Percentiles rank a stretch among this genome's conserved stretches.
Conservation (phyloP, 1,140 invertebrate species). For the Cydia pomonella region DNA sequence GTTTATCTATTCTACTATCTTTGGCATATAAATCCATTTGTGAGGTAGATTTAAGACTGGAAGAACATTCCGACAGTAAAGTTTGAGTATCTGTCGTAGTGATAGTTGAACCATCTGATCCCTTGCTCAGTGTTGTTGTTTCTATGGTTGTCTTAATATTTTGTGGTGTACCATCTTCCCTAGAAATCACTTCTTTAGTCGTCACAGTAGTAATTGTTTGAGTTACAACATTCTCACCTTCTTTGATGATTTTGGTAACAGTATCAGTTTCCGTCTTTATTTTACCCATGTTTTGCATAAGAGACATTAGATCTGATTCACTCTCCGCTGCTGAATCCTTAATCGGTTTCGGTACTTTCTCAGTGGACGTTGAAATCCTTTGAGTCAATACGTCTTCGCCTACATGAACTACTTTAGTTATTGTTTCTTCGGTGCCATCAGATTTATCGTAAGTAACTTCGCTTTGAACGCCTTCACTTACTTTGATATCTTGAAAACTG, state of each 20-base stretch:
- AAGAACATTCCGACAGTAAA: slow-evolving; percentile 78
- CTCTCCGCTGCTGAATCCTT: slow-evolving; percentile 53
- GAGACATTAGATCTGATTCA: slow-evolving; percentile 58
- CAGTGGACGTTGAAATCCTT: slow-evolving; percentile 78
- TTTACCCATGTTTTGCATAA: slow-evolving; percentile 78
- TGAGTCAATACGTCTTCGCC: slow-evolving; percentile 78
- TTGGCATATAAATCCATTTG: slow-evolving; percentile 67
- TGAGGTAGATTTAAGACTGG: slow-evolving; percentile 75
- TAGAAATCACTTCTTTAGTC: slow-evolving; percentile 78
- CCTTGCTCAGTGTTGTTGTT: slow-evolving; percentile 78
- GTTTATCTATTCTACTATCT: slow-evolving; percentile 53
- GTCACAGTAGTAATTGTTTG: slow-evolving; percentile 79
- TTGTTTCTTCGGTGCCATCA: slow-evolving; percentile 70
- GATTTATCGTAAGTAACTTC: slow-evolving; percentile 71
- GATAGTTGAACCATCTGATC: slow-evolving; percentile 74
- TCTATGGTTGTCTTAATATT: slow-evolving; percentile 81
- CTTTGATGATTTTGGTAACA: slow-evolving; percentile 79
- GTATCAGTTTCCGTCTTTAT: slow-evolving; percentile 80
- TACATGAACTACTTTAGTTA: slow-evolving; percentile 77
- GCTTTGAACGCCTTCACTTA: slow-evolving; percentile 71
- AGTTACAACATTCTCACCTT: slow-evolving; percentile 78
- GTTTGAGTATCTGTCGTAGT: slow-evolving; percentile 78
- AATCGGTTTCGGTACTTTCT: slow-evolving; percentile 68
- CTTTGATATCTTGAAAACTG: slow-evolving; percentile 68
- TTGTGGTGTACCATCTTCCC: slow-evolving; percentile 79